Evolutionary conservation across 2,797 vertebrate species (phyloP), one percentile per base, ranked within the genome.

Genomic region (Taenioides sp.): DNA sequence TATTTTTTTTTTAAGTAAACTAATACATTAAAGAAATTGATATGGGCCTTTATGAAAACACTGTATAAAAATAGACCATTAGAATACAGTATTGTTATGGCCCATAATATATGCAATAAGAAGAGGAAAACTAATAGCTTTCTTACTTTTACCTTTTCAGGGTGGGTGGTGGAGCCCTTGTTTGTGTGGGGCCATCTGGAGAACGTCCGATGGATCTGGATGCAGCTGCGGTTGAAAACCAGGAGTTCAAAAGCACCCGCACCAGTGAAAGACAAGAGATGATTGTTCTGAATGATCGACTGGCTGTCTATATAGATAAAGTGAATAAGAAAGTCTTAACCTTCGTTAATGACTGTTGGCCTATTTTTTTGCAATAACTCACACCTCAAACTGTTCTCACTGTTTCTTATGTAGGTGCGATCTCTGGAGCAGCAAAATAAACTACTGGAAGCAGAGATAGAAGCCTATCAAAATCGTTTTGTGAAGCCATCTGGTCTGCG

Each of bases 281-380:
- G 90, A 28, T 95, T 2, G 69, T 92, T 34, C 90, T 95, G 49
- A 93, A 95, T 34, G 93, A 94, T 78, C 87, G 93, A 37, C 85
- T 95, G 87, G 93, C 92, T 43, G 74, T 87, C 0, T 94, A 93
- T 75, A 91, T 92, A 11, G 87, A 93, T 71, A 94, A 93, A 91
- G 91, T 91, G 81, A 84, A 72, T 12, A 2, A 1, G 6, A 57
- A 27, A 23, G 67, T 28, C 22, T 47, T 14, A 58, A 28, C 16
- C 27, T 60, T 60, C 0, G 25, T 20, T 59, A 11, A 34, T 17
- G 25, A 61, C 10, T 9, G 10, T 18, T 60, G 22, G 1, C 37
- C 11, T 66, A 52, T 5, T 28, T 28, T 49, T 1, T 25, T 43
- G 37, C n/a, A 43, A 25, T n/a, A 20, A 11, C 20, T 37, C 5